These are phyloP conservation scores for Eudasyphora cyanicolor DNA, from an alignment of 2,888 invertebrate species.

Conservation along the genomic window DNA sequence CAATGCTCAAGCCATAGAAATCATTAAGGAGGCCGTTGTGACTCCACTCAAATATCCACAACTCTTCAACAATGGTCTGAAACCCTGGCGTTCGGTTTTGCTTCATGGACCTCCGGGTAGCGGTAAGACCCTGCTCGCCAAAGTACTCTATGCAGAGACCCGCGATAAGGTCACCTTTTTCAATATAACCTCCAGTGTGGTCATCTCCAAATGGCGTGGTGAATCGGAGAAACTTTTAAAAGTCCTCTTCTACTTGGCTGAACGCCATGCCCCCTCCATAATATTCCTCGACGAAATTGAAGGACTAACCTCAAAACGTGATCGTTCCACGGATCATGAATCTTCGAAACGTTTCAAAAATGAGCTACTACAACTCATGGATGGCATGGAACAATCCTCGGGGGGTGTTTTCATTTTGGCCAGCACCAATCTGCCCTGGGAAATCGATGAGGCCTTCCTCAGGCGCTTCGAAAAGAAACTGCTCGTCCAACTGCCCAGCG, in stretches of 20 bases:
- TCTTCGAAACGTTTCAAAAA: slow-evolving; percentile 93
- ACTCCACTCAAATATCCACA: slow-evolving; percentile 89
- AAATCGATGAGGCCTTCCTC: slow-evolving; percentile 92
- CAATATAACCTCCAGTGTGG: slow-evolving; percentile 92
- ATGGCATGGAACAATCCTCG: slow-evolving; percentile 85
- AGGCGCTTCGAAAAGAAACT: slow-evolving; percentile 93
- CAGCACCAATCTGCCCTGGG: slow-evolving; percentile 96
- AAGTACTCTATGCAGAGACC: slow-evolving; percentile 92
- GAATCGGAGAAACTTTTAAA: slow-evolving; percentile 96
- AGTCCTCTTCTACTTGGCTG: slow-evolving; percentile 92
- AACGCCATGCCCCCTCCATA: slow-evolving; percentile 91
- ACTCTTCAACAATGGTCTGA: slow-evolving; percentile 84
- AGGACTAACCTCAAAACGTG: slow-evolving; percentile 86
- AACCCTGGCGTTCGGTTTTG: slow-evolving; percentile 92
- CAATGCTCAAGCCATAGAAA: slow-evolving; percentile 86
- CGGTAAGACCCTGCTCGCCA: slow-evolving; percentile 94
- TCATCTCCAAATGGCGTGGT: slow-evolving; percentile 97
- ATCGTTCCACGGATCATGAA: slow-evolving; percentile 88
- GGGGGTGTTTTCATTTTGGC: slow-evolving; percentile 88
- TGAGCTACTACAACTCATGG: slow-evolving; percentile 92
- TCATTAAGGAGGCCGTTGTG: slow-evolving; percentile 92
- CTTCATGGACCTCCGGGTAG: slow-evolving; percentile 84
- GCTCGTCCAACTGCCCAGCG: slow-evolving; percentile 88
- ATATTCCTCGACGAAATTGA: slow-evolving; percentile 97
- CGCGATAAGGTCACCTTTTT: slow-evolving; percentile 88